A percentile compares a stretch with the other conserved stretches of the same genome.
Evolutionary conservation across 2,888 invertebrate genomes (phyloP).

Genomic region (Plemyria rubiginata): DNA sequence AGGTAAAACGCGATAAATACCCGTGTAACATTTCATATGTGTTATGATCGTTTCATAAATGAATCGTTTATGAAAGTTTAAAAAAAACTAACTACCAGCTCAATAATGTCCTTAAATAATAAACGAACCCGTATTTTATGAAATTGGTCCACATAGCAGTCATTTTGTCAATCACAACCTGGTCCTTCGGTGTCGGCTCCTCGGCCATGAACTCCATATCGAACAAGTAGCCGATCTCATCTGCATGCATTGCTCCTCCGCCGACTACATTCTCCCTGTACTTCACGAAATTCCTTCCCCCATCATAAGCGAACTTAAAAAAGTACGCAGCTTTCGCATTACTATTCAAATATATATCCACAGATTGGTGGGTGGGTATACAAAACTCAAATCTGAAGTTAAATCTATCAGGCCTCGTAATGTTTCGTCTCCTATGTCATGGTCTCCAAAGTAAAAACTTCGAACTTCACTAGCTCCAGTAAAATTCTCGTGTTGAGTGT

Average conservation of each 20-base stretch:
- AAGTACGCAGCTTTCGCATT: slow-evolving; percentile 20
- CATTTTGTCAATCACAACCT: slow-evolving; percentile 52
- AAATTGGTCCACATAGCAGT: slow-evolving; percentile 62
- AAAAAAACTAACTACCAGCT: too few relatives aligned
- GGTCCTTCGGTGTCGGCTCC: slow-evolving; percentile 48
- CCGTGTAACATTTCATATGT: too few relatives aligned
- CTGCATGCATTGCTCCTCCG: slow-evolving; percentile 54
- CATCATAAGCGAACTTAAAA: slow-evolving; percentile 61
- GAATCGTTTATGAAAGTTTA: too few relatives aligned
- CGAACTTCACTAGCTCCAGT: slow-evolving; percentile 44
- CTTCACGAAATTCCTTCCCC: slow-evolving; percentile 58
- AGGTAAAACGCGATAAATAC: too few relatives aligned
- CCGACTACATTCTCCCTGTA: slow-evolving; percentile 44
- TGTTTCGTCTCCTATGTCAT: slow-evolving; percentile 42
- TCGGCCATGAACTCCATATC: slow-evolving; percentile 48
- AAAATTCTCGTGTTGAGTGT: slow-evolving; percentile 44
- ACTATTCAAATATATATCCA: slow-evolving; percentile 15
- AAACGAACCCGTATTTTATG: slow-evolving; percentile 52
- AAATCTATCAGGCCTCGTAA: slow-evolving; percentile 46
- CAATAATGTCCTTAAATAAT: too few relatives aligned
- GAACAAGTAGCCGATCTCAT: slow-evolving; percentile 59
- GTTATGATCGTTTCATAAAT: too few relatives aligned
- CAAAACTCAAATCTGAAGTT: slow-evolving; percentile 52
- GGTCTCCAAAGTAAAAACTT: slow-evolving; percentile 62
- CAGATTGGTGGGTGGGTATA: slow-evolving; percentile 43